Conservation (phyloP, 2,888 invertebrate species). For the Endotricha flammealis region DNA sequence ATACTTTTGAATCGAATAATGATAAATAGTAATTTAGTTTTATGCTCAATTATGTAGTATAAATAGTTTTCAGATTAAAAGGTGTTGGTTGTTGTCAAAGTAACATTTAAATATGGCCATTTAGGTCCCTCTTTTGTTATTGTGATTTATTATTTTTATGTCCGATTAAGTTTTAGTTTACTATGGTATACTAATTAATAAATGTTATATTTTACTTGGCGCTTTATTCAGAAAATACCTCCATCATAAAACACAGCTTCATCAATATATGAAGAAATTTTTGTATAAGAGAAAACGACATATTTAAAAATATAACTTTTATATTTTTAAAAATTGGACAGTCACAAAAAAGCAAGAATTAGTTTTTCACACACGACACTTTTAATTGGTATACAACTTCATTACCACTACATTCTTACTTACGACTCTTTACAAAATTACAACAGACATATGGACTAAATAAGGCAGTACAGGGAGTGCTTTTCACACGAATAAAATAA, state of each 20-base stretch:
- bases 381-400: conserved; percentile 72
- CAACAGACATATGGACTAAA: conserved; percentile 74
- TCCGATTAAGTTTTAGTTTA: conserved; percentile 34
- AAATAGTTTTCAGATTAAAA: no score
- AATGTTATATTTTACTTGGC: no score
- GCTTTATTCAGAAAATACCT: no score
- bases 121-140: neutral
- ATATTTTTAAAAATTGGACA: conserved; percentile 15
- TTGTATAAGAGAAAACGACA: no score
- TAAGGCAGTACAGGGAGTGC: conserved; percentile 67
- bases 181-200: conserved; percentile 23
- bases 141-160: conserved; percentile 20
- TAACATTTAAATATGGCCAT: no score
- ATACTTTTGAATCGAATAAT: no score
- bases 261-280: no score
- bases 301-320: no score
- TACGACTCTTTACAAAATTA: conserved; percentile 79
- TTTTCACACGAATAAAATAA: conserved; percentile 75
- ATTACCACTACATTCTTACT: conserved; percentile 63
- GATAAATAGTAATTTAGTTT: no score
- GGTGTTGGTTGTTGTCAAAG: no score
- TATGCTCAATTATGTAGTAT: no score
- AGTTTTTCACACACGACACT: conserved; percentile 64
- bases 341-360: conserved; percentile 28
- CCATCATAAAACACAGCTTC: no score